phyloP scores from a whole-genome alignment of 2,113 vertebrate species.

The Tamias sibiricus region DNA sequence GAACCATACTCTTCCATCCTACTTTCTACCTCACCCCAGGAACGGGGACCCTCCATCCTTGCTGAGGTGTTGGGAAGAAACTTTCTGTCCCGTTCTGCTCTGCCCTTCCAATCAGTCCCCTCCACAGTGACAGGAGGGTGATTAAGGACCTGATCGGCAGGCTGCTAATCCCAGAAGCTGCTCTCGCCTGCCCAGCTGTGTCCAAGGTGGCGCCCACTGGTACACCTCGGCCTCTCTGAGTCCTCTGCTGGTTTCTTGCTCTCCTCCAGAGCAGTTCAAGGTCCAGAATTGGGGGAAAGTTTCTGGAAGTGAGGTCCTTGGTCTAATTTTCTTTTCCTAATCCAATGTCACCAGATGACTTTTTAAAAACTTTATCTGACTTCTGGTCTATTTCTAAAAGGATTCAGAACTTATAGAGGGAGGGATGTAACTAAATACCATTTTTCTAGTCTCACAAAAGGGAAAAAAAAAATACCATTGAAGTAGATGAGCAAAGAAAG shows the following conservation, averaged over 20 bases:
- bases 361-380: neutral
- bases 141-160: accelerated
- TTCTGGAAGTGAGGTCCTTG: neutral
- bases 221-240: neutral
- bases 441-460: neutral
- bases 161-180: neutral
- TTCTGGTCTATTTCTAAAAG: conserved; percentile 42
- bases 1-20: accelerated
- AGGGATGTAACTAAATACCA: neutral
- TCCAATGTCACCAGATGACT: neutral
- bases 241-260: too few relatives aligned
- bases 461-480: neutral
- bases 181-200: neutral
- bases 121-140: neutral
- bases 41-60: neutral
- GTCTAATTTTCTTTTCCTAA: neutral
- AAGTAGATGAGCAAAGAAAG: neutral
- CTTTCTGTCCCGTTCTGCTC: neutral
- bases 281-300: neutral
- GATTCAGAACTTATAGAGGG: neutral
- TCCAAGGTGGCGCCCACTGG: too few relatives aligned
- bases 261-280: neutral
- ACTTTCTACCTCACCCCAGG: neutral
- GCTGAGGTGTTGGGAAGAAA: neutral
- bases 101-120: neutral